A percentile compares a stretch with the other conserved stretches of the same genome.
Evolutionary conservation across 2,888 invertebrate species (phyloP).

Genomic region (Drosophila meridionalis): DNA sequence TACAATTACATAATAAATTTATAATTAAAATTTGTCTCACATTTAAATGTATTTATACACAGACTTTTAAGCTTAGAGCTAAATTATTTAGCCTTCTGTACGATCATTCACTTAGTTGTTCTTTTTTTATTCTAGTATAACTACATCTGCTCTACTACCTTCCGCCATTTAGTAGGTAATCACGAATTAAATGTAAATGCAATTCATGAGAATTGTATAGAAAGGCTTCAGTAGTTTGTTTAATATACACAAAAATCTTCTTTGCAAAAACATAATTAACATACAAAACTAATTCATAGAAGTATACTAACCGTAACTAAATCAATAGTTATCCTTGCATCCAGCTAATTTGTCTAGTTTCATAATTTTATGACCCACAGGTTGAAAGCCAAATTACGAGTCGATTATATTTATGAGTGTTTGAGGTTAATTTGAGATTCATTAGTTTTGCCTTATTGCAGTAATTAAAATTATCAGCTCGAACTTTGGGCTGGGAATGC

Average conservation of each 20-base stretch:
- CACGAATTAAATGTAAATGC: neutral
- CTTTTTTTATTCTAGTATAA: no score
- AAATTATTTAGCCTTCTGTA: no score
- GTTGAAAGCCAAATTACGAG: neutral
- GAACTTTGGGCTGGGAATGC: constrained; percentile 17
- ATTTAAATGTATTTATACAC: no score
- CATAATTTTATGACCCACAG: constrained; percentile 1
- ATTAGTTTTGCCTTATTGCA: constrained; percentile 36
- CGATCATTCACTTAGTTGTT: no score
- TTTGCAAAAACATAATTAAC: neutral
- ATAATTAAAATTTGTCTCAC: no score
- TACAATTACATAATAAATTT: no score
- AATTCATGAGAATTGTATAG: neutral
- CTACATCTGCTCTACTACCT: no score
- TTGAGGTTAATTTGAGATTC: constrained; percentile 27
- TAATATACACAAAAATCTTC: neutral
- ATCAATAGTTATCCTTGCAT: neutral
- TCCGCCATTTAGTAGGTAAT: no score
- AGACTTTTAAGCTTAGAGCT: no score
- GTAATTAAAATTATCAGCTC: constrained; percentile 53
- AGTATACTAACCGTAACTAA: neutral
- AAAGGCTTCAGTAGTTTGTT: neutral
- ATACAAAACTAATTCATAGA: neutral
- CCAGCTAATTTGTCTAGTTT: neutral
- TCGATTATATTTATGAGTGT: constrained; percentile 22